Evolutionary conservation across 2,888 invertebrate species (phyloP).

Genomic region (Antitype chi): DNA sequence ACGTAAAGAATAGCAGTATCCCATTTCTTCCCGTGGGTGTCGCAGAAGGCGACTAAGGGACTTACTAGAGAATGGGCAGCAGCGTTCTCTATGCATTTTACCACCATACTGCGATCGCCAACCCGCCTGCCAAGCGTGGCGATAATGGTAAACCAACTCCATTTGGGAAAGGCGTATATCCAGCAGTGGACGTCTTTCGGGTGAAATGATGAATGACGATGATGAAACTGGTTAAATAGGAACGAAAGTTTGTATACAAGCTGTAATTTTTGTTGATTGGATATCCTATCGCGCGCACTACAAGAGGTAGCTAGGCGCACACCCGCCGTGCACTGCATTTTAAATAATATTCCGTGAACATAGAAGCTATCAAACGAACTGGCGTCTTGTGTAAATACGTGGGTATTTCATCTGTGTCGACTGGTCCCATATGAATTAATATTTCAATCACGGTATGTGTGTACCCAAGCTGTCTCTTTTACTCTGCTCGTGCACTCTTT

Average conservation of each 20-base stretch:
- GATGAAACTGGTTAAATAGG: not conserved
- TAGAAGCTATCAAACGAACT: not conserved
- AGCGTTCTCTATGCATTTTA: too few species aligned
- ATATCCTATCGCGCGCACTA: not conserved
- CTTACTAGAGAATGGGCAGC: too few species aligned
- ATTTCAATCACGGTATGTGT: conserved; percentile 11
- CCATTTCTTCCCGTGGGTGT: too few species aligned
- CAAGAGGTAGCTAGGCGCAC: not conserved
- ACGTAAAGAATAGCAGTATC: too few species aligned
- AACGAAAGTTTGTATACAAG: not conserved
- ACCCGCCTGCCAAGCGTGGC: too few species aligned
- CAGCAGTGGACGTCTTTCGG: too few species aligned
- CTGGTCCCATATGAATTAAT: conserved; percentile 25
- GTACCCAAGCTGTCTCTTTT: not conserved
- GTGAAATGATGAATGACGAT: too few species aligned
- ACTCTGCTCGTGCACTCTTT: not conserved
- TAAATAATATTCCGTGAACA: not conserved
- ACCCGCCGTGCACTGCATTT: not conserved
- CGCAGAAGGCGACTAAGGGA: too few species aligned
- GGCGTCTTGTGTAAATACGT: not conserved
- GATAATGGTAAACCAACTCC: too few species aligned
- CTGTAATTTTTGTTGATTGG: not conserved
- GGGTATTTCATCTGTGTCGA: not conserved
- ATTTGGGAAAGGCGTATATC: too few species aligned
- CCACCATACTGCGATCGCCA: too few species aligned